These are phyloP conservation scores for Propithecus coquereli DNA, from an alignment of 2,113 vertebrate species.

Conservation along the genomic window DNA sequence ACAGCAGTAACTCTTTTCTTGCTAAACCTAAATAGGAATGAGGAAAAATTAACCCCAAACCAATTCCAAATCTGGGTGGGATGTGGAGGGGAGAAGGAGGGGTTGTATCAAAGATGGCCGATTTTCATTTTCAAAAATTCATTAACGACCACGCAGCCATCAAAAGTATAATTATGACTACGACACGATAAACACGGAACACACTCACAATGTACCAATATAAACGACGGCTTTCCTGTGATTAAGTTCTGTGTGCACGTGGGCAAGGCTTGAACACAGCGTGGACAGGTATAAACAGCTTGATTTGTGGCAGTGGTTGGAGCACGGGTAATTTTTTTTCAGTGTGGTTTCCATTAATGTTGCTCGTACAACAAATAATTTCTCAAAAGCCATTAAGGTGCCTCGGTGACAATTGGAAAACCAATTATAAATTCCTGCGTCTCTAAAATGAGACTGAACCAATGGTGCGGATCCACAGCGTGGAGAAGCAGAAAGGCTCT, in stretches of 20 bases:
- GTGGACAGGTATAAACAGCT: background rate
- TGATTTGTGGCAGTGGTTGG: background rate
- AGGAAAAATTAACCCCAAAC: background rate
- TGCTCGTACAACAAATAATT: slow-evolving; percentile 37
- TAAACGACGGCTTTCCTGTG: rapidly evolving
- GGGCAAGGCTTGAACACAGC: background rate
- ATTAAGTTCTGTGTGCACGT: background rate
- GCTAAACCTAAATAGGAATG: background rate
- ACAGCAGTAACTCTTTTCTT: background rate
- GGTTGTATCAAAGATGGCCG: background rate
- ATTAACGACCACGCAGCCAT: background rate
- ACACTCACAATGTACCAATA: no score
- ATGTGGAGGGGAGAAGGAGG: background rate
- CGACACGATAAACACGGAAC: background rate
- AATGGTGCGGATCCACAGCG: background rate
- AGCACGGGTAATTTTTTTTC: background rate
- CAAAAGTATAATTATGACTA: background rate
- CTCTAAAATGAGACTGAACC: slow-evolving; percentile 45
- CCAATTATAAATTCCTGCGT: slow-evolving; percentile 59
- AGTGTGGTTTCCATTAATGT: background rate
- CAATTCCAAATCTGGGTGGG: background rate
- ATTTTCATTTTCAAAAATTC: slow-evolving; percentile 19
- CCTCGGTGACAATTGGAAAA: slow-evolving; percentile 54
- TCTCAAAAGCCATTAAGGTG: slow-evolving; percentile 62
- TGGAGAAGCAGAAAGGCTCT: background rate